Conservation (phyloP, 2,113 vertebrate genomes). For the Hippocampus zosterae region DNA sequence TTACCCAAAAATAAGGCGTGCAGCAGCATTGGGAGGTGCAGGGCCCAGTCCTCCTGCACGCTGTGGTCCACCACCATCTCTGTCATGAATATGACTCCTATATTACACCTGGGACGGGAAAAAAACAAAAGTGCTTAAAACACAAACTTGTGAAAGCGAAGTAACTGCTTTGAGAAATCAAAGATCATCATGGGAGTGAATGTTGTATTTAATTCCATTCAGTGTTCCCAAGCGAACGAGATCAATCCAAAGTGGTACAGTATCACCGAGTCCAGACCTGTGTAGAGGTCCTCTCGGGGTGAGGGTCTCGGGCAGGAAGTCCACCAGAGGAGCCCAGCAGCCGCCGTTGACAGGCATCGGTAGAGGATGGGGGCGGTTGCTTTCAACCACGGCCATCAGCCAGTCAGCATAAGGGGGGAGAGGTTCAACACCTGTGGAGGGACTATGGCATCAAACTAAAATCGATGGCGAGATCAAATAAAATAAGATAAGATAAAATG, state of each 20-base stretch:
- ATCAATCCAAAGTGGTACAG: too few relatives aligned
- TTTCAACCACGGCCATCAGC: constrained; percentile 85
- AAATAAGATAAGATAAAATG: too few relatives aligned
- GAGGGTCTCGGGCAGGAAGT: constrained; percentile 93
- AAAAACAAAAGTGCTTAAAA: not conserved
- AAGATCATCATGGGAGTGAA: too few relatives aligned
- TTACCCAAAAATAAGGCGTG: constrained; percentile 93
- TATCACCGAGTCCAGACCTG: constrained; percentile 70
- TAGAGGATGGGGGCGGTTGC: constrained; percentile 85
- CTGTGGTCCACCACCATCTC: constrained; percentile 98
- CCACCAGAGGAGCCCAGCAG: constrained; percentile 93
- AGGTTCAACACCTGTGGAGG: constrained; percentile 77
- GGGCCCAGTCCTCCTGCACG: constrained; percentile 92
- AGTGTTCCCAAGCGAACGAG: too few relatives aligned
- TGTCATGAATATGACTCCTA: constrained; percentile 96
- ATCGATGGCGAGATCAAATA: too few relatives aligned
- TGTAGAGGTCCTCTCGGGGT: constrained; percentile 89
- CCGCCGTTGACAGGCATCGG: constrained; percentile 94
- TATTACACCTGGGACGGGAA: constrained; percentile 81
- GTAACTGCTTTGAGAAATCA: too few relatives aligned
- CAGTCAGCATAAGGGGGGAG: constrained; percentile 88
- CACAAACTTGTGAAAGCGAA: not conserved
- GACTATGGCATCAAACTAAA: too few relatives aligned
- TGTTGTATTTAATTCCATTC: too few relatives aligned
- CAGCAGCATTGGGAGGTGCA: constrained; percentile 87